Conservation (phyloP, 2,113 vertebrate species). For the Baryphthengus martii region DNA sequence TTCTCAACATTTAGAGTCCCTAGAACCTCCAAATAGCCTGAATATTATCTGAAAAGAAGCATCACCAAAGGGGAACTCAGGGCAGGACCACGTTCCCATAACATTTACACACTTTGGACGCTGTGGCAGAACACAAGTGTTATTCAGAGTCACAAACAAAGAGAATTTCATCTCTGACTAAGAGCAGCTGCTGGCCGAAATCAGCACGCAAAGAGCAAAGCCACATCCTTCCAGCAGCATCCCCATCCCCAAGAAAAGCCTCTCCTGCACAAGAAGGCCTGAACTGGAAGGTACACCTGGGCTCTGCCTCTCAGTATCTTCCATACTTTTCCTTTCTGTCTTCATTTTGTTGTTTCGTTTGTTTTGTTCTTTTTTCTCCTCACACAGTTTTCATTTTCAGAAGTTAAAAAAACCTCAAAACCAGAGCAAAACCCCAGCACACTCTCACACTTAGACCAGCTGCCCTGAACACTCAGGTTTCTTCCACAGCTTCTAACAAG, state of each 20-base stretch:
- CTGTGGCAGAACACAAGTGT: constrained; percentile 29
- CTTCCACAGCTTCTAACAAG: background rate
- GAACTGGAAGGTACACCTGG: background rate
- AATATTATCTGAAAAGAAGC: background rate
- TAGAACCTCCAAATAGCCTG: background rate
- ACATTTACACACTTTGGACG: background rate
- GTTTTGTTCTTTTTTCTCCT: background rate
- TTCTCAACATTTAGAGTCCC: background rate
- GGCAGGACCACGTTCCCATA: background rate
- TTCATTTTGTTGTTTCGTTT: background rate
- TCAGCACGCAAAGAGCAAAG: background rate
- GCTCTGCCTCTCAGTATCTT: background rate
- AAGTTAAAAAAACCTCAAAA: background rate
- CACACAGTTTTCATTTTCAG: background rate
- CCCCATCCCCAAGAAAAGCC: background rate
- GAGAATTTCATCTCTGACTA: constrained; percentile 25
- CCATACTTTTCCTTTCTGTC: background rate
- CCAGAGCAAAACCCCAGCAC: background rate
- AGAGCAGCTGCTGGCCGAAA: constrained; percentile 18
- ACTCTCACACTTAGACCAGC: background rate
- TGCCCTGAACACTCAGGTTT: background rate
- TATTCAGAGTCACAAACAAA: constrained; percentile 53
- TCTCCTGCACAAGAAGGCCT: background rate
- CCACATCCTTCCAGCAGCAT: background rate
- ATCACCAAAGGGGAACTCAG: background rate